These are phyloP conservation scores for Ephestia elutella DNA, from an alignment of 1,140 invertebrate species.

Conservation along the genomic window DNA sequence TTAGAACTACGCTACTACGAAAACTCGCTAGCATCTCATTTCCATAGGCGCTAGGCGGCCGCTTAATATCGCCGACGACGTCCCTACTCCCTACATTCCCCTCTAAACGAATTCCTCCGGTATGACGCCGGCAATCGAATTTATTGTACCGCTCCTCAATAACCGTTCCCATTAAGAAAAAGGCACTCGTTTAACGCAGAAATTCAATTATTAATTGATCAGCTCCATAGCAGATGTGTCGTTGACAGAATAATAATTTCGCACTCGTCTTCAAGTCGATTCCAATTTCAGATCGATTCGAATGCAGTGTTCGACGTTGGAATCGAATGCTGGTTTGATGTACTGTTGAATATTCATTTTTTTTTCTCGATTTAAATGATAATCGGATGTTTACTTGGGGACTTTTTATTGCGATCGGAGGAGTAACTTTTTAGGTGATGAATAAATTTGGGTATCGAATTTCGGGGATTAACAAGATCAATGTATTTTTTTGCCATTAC, in stretches of 20 bases:
- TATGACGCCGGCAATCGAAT: constrained; percentile 32
- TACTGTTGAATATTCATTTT: constrained; percentile 14
- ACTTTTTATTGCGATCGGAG: background rate
- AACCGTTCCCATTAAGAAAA: constrained; percentile 37
- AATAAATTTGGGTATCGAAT: background rate
- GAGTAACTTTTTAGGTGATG: background rate
- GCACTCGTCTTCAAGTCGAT: background rate
- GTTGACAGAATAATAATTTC: constrained; percentile 41
- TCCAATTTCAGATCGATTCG: constrained; percentile 9
- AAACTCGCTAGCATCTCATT: constrained; percentile 11
- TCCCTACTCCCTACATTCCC: constrained; percentile 7
- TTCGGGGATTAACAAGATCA: background rate
- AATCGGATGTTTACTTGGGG: constrained; percentile 7
- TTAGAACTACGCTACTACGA: background rate
- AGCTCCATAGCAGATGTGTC: constrained; percentile 18
- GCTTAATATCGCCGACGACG: background rate
- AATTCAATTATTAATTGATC: constrained; percentile 42
- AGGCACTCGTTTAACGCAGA: constrained; percentile 26
- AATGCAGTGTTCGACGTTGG: background rate
- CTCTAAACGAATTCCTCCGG: constrained; percentile 36
- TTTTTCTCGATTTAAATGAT: constrained; percentile 14
- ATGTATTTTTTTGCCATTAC: too few species aligned
- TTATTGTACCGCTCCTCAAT: constrained; percentile 32
- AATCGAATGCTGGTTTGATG: constrained; percentile 11
- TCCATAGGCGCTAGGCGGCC: constrained; percentile 14